Percentiles rank a stretch among this genome's conserved stretches.
These are phyloP conservation scores for Phalacrocorax pelagicus DNA, from an alignment of 2,113 vertebrate genomes.

Conservation along the genomic window DNA sequence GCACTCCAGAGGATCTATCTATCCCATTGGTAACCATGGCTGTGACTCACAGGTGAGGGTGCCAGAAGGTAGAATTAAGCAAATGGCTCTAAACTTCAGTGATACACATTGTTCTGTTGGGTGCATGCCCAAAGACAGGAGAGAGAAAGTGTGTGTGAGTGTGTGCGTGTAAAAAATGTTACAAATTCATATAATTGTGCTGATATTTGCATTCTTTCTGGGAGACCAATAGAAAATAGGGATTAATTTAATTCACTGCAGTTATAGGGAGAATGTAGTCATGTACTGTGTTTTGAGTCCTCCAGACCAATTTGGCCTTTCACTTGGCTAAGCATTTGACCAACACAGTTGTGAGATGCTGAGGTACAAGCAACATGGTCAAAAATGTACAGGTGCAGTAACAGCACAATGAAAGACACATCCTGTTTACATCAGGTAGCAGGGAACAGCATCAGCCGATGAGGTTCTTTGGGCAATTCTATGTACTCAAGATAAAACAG, in stretches of 20 bases:
- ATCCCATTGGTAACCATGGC: neutral
- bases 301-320: neutral
- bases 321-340: neutral
- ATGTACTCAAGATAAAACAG: neutral
- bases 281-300: neutral
- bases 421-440: neutral
- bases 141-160: neutral
- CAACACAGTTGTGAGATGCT: neutral
- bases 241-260: neutral
- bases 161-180: neutral
- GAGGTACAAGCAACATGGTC: neutral
- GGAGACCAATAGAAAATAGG: neutral
- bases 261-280: neutral
- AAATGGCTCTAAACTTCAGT: conserved; percentile 6
- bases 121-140: neutral
- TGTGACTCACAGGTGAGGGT: neutral
- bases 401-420: neutral
- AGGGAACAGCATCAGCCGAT: neutral
- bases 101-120: neutral
- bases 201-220: neutral
- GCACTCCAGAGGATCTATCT: neutral
- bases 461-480: neutral
- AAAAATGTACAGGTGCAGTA: neutral
- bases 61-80: conserved; percentile 15
- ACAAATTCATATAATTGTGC: accelerated